Percentiles rank a stretch among this genome's conserved stretches.
Conservation (phyloP, 2,797 vertebrate genomes). For the Adrianichthys oophorus region DNA sequence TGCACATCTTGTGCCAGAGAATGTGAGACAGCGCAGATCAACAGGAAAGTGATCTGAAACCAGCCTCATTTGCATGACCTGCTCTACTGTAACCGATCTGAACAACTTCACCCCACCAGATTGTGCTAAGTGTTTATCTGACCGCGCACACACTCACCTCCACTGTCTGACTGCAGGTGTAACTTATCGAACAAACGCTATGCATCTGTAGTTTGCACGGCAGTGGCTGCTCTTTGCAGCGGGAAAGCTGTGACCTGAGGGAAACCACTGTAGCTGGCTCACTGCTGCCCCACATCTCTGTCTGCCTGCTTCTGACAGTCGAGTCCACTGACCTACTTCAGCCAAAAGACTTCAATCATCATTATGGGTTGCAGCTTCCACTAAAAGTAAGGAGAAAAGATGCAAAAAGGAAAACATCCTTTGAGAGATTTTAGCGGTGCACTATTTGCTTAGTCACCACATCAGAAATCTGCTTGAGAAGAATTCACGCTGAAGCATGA, state of each 20-base stretch:
- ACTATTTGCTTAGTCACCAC: constrained; percentile 17
- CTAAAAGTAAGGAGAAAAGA: background rate
- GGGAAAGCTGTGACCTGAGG: constrained; percentile 59
- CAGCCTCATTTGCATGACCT: constrained; percentile 17
- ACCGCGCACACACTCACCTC: constrained; percentile 40
- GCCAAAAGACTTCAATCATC: constrained; percentile 25
- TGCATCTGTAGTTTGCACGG: constrained; percentile 30
- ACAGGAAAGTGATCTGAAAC: constrained; percentile 31
- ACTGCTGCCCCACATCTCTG: constrained; percentile 34
- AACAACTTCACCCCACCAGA: too few species aligned
- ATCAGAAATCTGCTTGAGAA: constrained; percentile 10
- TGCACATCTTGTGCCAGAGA: constrained; percentile 8
- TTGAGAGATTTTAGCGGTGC: constrained; percentile 21
- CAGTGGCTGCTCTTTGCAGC: constrained; percentile 27
- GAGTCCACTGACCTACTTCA: constrained; percentile 70
- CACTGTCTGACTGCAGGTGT: constrained; percentile 40
- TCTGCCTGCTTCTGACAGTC: constrained; percentile 57
- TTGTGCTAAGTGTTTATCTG: background rate
- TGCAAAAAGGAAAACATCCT: background rate
- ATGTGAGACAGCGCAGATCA: background rate
- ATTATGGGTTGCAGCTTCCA: constrained; percentile 34
- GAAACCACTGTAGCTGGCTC: constrained; percentile 39
- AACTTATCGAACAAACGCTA: constrained; percentile 5
- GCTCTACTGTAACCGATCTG: constrained; percentile 6
- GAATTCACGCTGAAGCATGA: constrained; percentile 8